Percentiles rank a stretch among this genome's conserved stretches.
These are phyloP conservation scores for Saccopteryx leptura DNA, from an alignment of 2,113 vertebrate genomes.

Conservation along the genomic window DNA sequence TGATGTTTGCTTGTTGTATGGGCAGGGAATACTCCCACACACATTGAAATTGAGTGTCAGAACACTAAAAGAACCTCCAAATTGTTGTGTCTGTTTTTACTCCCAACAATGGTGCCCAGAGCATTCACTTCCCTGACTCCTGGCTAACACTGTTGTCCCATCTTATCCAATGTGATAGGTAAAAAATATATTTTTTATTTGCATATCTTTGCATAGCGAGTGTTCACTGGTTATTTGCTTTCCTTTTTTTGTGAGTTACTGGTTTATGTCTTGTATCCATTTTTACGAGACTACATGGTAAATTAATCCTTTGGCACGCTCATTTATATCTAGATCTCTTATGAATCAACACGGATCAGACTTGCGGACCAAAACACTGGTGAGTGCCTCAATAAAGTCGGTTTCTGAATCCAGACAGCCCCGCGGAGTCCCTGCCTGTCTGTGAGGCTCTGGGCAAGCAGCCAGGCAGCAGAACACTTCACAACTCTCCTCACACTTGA, in stretches of 20 bases:
- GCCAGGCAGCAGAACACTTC: background rate
- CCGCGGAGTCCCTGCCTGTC: background rate
- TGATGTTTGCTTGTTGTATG: background rate
- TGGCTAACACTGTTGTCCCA: slow-evolving; percentile 9
- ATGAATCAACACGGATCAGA: background rate
- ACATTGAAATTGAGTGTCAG: background rate
- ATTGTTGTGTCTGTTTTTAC: background rate
- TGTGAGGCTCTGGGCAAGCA: background rate
- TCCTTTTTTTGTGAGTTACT: slow-evolving; percentile 34
- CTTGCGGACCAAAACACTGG: background rate
- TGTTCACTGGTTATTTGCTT: background rate
- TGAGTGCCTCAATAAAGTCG: background rate
- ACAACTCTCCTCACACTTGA: background rate
- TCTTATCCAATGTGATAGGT: background rate
- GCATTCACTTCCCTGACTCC: background rate
- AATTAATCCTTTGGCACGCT: background rate
- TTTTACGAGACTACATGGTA: background rate
- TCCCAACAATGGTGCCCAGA: background rate
- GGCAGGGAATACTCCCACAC: background rate
- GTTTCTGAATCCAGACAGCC: background rate
- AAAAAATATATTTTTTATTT: background rate
- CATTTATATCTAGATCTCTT: background rate
- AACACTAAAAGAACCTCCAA: background rate
- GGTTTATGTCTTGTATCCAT: background rate
- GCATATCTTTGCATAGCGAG: background rate